phyloP scores from a whole-genome alignment of 2,797 vertebrate genomes.

The Bradypodion pumilum region DNA sequence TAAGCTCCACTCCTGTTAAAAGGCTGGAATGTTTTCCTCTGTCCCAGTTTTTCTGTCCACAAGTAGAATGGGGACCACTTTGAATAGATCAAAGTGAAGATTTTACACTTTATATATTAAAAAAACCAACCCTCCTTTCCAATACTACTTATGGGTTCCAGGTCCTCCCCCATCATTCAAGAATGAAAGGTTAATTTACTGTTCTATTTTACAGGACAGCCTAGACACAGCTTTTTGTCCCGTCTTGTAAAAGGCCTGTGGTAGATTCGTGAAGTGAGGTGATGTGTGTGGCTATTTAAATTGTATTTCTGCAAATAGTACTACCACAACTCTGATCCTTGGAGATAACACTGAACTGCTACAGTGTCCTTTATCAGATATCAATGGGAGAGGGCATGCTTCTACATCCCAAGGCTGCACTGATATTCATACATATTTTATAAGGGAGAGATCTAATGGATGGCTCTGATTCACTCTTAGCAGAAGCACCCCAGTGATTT shows the following conservation, averaged over 20 bases:
- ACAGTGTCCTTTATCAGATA: slow-evolving; percentile 59
- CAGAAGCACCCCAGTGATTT: neutral
- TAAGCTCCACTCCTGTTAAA: neutral
- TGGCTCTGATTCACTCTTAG: slow-evolving; percentile 41
- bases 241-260: slow-evolving; percentile 39
- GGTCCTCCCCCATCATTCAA: neutral
- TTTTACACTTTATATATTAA: neutral
- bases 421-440: slow-evolving; percentile 62
- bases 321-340: slow-evolving; percentile 23
- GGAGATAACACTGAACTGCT: slow-evolving; percentile 36
- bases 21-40: neutral
- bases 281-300: slow-evolving; percentile 57
- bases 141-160: neutral
- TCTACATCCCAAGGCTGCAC: slow-evolving; percentile 52
- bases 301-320: slow-evolving; percentile 58
- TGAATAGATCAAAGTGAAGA: neutral
- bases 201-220: slow-evolving; percentile 23
- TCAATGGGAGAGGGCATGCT: slow-evolving; percentile 54
- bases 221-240: slow-evolving; percentile 42
- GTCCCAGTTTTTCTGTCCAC: neutral
- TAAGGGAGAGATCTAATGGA: slow-evolving; percentile 53
- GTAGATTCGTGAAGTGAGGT: slow-evolving; percentile 50
- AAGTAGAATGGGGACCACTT: neutral
- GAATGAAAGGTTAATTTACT: slow-evolving; percentile 23
- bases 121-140: too few relatives aligned